A percentile compares a stretch with the other conserved stretches of the same genome.
Evolutionary conservation across 2,888 invertebrate species (phyloP).

Genomic region (Leucoptera coffeella): DNA sequence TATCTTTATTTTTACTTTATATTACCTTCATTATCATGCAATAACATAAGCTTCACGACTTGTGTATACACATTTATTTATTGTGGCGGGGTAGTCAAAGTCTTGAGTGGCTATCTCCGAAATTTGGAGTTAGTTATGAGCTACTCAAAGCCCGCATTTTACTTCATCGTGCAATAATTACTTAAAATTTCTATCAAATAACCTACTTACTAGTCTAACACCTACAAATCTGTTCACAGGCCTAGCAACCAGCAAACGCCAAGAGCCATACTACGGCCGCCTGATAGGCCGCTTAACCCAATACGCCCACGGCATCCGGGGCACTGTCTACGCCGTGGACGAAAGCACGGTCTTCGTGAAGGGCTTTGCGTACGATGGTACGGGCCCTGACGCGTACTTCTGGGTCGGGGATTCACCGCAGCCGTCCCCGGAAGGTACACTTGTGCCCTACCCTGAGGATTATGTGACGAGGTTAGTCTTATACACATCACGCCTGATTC

Average conservation of each 20-base stretch:
- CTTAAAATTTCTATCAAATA: too few relatives aligned
- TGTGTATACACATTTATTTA: too few relatives aligned
- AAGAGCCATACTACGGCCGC: slow-evolving; percentile 70
- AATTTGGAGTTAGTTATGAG: too few relatives aligned
- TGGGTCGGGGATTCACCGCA: slow-evolving; percentile 81
- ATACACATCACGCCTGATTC: too few relatives aligned
- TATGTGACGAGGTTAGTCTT: slow-evolving; percentile 66
- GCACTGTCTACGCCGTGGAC: slow-evolving; percentile 82
- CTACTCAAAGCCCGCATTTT: too few relatives aligned
- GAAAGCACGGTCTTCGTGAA: slow-evolving; percentile 80
- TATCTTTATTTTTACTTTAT: too few relatives aligned
- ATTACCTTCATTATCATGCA: too few relatives aligned
- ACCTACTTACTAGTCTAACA: background rate
- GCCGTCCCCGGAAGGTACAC: slow-evolving; percentile 75
- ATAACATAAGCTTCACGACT: too few relatives aligned
- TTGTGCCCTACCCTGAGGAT: slow-evolving; percentile 83
- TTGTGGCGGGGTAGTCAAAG: too few relatives aligned
- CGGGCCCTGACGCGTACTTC: slow-evolving; percentile 83
- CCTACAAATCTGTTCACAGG: slow-evolving; percentile 12
- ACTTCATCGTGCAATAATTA: too few relatives aligned
- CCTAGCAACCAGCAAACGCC: slow-evolving; percentile 14
- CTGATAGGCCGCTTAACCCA: slow-evolving; percentile 66
- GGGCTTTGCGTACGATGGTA: slow-evolving; percentile 83
- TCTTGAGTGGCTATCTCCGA: too few relatives aligned
- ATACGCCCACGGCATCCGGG: slow-evolving; percentile 75